Base-by-base conservation (phyloP, 2,888 invertebrate genomes). In the Pocota personata region DNA sequence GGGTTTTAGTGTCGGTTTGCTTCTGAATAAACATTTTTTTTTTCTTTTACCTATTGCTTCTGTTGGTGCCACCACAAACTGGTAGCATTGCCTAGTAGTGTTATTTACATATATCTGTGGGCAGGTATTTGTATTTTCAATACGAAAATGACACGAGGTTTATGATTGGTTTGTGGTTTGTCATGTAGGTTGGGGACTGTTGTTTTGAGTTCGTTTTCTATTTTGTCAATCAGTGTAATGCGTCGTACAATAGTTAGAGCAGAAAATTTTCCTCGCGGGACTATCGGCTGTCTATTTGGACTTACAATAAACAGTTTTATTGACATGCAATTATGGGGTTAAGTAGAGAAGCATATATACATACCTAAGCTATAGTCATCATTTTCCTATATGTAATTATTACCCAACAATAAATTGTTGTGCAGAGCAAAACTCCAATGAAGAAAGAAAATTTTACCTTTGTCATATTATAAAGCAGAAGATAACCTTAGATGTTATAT, bases 1-100 rank as follows among this genome's bases (percentile, higher is more conserved):
- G 86, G 86, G 82, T 86, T 72, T 69, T 46, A 19, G 40, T 77
- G 69, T 83, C 72, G 55, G 79, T 73, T 67, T 7, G 62, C 69
- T 72, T n/a, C 48, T 79, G 79, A 79, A 79, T 79, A 79, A 79
- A 72, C 73, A 66, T 60, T 60, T 66, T 55, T 73, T 66, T 57
- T 32, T 72, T 72, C 66, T 10, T n/a, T 7, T 69, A 0, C 40
- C n/a, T n/a, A n/a, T 2, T 16, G n/a, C 16, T 40, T 7, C 30
- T 30, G 46, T 6, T 16, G 52, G 8, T 30, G 57, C 16, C n/a
- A n/a, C n/a, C n/a, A n/a, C n/a, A n/a, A n/a, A n/a, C n/a, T n/a
- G n/a, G n/a, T n/a, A n/a, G n/a, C n/a, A n/a, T n/a, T n/a, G n/a
- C n/a, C n/a, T n/a, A n/a, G n/a, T 40, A 24, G 43, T 46, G n/a